Evolutionary conservation across 2,113 vertebrate species (phyloP), one percentile per base, ranked within the genome.

Genomic region (Nothobranchius furzeri): DNA sequence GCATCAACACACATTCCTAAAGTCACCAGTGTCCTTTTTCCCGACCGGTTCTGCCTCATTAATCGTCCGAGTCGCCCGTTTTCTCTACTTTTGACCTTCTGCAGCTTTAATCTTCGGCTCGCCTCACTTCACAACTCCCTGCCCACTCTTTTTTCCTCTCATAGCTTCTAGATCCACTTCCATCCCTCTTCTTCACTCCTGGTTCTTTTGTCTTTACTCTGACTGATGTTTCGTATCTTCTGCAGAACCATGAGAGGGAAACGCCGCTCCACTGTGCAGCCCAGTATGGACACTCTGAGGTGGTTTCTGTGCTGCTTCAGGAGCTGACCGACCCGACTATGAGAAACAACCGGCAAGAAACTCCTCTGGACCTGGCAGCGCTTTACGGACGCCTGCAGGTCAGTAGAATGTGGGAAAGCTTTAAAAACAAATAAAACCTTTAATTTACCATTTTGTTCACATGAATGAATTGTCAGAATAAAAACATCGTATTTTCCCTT

Each of bases 241-340:
- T 73, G 64, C 85, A 99, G 97, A 99, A 99, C 89, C 95, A 95
- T 36, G 96, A 99, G 92, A 96, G 94, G 49, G 97, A 99, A 88
- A 98, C 96, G 0, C 94, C 97, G 0, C 87, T 99, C 9, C 97
- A 99, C 81, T 99, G 97, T 66, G 96, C 96, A 0, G 97, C 97
- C 49, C 96, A 98, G 40, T 98, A 99, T 0, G 97, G 97, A 69
- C 96, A 99, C 90, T 94, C 96, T 0, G 97, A 98, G 70, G 97
- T 98, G 54, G 96, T 96, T 36, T 93, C 94, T 4, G 94, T 96
- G 73, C 92, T 99, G 59, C 92, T 99, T 3, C 95, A 96, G 80
- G 97, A 99, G 85, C 92, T 98, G 68, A 96, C 96, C 0, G 97
- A 99, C 79, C 96, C 97, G 20, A 95, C 94, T 13, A 98, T 98